Conservation (phyloP, 2,113 vertebrate genomes). For the Sebastes fasciatus region DNA sequence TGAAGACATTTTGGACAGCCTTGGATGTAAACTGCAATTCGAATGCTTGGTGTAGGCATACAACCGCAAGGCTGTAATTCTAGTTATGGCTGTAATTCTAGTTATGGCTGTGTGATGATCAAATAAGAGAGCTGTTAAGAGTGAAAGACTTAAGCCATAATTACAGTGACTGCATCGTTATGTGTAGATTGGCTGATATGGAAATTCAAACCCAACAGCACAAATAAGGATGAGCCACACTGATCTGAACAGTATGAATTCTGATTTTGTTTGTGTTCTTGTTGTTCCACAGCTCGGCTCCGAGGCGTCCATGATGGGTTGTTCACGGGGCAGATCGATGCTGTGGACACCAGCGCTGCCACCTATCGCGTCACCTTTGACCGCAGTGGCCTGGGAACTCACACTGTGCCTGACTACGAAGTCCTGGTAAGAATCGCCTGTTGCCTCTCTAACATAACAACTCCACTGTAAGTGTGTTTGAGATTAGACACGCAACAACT, state of each 20-base stretch:
- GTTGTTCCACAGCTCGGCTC: conserved; percentile 87
- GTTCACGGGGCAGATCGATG: conserved; percentile 98
- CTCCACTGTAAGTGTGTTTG: neutral
- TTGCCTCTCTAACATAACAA: neutral
- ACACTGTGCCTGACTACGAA: conserved; percentile 98
- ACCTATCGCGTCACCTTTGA: conserved; percentile 98
- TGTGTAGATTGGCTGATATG: neutral
- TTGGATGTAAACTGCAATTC: too few relatives aligned
- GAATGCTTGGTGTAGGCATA: too few relatives aligned
- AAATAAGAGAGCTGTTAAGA: neutral
- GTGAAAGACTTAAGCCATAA: neutral
- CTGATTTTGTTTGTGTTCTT: neutral
- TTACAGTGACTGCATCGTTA: neutral
- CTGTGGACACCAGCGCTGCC: conserved; percentile 95
- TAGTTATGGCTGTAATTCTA: too few relatives aligned
- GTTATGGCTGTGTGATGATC: neutral
- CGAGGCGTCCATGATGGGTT: conserved; percentile 95
- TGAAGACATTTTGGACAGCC: too few relatives aligned
- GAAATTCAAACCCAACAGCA: neutral
- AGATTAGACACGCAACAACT: neutral
- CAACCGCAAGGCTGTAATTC: too few relatives aligned
- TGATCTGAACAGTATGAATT: neutral
- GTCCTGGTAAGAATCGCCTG: conserved; percentile 90
- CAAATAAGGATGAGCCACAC: neutral
- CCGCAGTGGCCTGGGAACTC: conserved; percentile 95